Percentiles rank a stretch among this genome's conserved stretches.
phyloP scores from a whole-genome alignment of 2,113 vertebrate genomes.

The Anoplopoma fimbria region DNA sequence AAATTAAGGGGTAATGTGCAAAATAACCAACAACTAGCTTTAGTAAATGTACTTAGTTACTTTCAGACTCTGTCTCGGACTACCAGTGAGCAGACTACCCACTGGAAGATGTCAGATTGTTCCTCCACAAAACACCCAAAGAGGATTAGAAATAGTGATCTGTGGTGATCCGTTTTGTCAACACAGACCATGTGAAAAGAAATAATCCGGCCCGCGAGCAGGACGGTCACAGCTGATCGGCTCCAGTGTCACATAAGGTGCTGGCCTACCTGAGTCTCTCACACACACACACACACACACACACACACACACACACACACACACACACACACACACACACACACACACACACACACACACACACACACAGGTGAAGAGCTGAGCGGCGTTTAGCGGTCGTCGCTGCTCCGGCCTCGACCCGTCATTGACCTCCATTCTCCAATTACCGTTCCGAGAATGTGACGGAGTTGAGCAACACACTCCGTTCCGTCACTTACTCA shows the following conservation, averaged over 20 bases:
- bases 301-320: conserved; percentile 10
- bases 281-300: background rate
- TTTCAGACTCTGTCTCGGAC: background rate
- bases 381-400: conserved; percentile 7
- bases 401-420: background rate
- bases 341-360: conserved; percentile 8
- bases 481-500: conserved; percentile 3
- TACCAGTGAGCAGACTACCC: background rate
- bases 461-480: conserved; percentile 5
- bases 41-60: background rate
- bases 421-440: conserved; percentile 35
- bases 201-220: conserved; percentile 18
- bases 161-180: conserved; percentile 36
- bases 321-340: conserved; percentile 2
- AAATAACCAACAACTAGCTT: background rate
- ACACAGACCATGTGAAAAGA: conserved; percentile 30
- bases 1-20: background rate
- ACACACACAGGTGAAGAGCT: background rate
- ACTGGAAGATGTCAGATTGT: conserved; percentile 6
- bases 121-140: conserved; percentile 20
- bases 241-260: conserved; percentile 10
- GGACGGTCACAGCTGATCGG: conserved; percentile 33
- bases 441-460: conserved; percentile 18
- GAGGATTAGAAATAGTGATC: conserved; percentile 44
- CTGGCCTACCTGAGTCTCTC: background rate